Evolutionary conservation across 2,113 vertebrate species (phyloP).

Genomic region (Tragelaphus imberbis): DNA sequence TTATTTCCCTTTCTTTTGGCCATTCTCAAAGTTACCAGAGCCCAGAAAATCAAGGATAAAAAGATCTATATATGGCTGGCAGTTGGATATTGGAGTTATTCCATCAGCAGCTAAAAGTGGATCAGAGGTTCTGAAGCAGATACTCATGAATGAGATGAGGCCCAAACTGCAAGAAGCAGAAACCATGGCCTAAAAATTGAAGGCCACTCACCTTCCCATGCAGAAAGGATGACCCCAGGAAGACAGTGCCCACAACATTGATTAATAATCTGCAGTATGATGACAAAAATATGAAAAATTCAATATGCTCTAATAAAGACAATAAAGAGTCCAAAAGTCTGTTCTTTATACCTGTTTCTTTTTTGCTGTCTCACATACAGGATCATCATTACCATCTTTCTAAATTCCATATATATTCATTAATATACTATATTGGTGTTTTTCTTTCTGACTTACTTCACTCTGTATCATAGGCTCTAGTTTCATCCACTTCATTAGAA

Average conservation of each 20-base stretch:
- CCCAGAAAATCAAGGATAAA: neutral
- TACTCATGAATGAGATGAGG: neutral
- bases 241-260: neutral
- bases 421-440: neutral
- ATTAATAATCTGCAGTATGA: neutral
- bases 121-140: neutral
- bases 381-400: neutral
- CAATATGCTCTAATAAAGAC: neutral
- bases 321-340: neutral
- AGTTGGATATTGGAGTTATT: neutral
- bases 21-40: neutral
- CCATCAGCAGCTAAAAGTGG: neutral
- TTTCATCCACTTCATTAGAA: neutral
- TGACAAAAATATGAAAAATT: neutral
- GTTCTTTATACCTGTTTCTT: neutral
- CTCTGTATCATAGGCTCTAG: neutral
- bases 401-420: neutral
- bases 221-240: neutral
- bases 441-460: neutral
- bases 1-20: neutral
- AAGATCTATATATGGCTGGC: neutral
- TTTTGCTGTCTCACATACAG: neutral
- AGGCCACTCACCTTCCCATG: neutral
- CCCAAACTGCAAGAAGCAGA: neutral
- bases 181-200: neutral